Base-by-base conservation (phyloP, 2,113 vertebrate genomes). In the Salvator merianae region DNA sequence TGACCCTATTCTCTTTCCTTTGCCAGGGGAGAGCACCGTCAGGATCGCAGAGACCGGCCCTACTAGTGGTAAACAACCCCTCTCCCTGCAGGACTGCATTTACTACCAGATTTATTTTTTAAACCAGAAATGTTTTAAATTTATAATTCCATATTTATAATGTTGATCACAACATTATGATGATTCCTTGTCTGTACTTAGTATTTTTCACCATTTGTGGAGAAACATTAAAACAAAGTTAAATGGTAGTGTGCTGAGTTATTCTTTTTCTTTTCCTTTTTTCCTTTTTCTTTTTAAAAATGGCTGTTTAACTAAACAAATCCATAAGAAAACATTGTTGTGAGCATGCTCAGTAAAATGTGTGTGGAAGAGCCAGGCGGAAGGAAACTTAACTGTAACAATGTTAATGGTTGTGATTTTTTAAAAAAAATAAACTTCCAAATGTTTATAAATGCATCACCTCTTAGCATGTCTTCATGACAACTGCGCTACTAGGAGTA, bases 111-210 rank as follows among this genome's bases (percentile, higher is more conserved):
- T 96, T 97, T 96, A 94, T 96, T 97, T 98, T 98, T 98, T 98
- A 97, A 97, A 95, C 93, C 95, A 96, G 95, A 96, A 94, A 95
- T 91, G 96, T 96, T 98, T 98, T 98, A 98, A 97, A 98, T 97
- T 98, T 98, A 97, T 98, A 97, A 97, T 97, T 98, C 97, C 97
- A 95, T 97, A 96, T 97, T 97, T 96, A 96, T 97, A 94, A 94
- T 95, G 96, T 95, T 96, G 95, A 91, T 89, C 91, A 90, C 96
- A 95, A 95, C 96, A 96, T 96, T 96, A 96, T 96, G 95, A 94
- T 93, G 92, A 94, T 95, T 93, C 95, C 95, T 95, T 91, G 94
- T 96, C 95, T 95, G 95, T 96, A 95, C 93, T 95, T 95, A 96
- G 95, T 95, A 95, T 96, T 95, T 96, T 96, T 96, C 95, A 95